Base-by-base conservation (phyloP, 2,888 invertebrate species). In the Geophilus truncorum region DNA sequence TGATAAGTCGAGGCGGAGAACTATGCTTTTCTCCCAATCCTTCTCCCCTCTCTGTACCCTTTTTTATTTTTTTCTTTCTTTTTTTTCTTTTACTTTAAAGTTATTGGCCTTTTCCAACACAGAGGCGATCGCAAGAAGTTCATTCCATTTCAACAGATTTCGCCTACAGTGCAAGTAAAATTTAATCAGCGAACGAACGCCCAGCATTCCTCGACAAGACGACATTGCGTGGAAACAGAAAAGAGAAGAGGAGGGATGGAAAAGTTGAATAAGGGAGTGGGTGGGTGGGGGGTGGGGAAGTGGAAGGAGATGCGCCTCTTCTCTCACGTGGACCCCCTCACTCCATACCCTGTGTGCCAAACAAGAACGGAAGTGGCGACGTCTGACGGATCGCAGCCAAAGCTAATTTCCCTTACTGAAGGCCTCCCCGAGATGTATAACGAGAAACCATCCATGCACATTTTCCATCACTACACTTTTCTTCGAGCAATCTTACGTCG, bases 71-170 rank as follows among this genome's bases (percentile, higher is more conserved):
- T 15, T 40, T 40, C 36, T n/a, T 40, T 40, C n/a, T 15, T 15
- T 23, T 62, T 62, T 6, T 62, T 62, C 57, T 62, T 62, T 62
- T 62, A 62, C 57, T 62, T 62, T 62, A 62, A 62, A 62, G 18
- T n/a, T 62, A 62, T 62, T 62, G 57, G 57, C 57, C 57, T 62
- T 62, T 62, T 62, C 57, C 21, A 62, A 18, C 57, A 62, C 23
- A 62, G 57, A 62, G 57, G 57, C 57, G 57, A 62, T 62, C 57
- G 57, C 57, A 62, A 62, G 57, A 62, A 62, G 57, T 62, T 62
- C 57, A 62, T 62, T 62, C 57, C 57, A 62, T 62, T 62, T 62
- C 57, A 62, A 62, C 57, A 62, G 57, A 62, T 62, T 62, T 62
- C 57, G 57, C 57, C 57, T 62, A 62, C 57, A 62, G 57, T 62